Percentiles rank a stretch among this genome's conserved stretches.
phyloP scores from a whole-genome alignment of 92 coral and sea anemone species.

The Porites divaricata region DNA sequence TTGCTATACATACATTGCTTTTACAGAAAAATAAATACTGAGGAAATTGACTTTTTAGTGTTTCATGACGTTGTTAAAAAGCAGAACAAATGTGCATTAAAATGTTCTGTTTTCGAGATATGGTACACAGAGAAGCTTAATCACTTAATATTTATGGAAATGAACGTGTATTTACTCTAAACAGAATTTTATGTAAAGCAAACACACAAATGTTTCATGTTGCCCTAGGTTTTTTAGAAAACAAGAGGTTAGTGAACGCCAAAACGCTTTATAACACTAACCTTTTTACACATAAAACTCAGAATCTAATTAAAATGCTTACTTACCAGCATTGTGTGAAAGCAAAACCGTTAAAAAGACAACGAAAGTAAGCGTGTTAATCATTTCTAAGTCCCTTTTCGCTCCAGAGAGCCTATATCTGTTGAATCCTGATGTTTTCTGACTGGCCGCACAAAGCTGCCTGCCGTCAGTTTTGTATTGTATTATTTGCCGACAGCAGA shows the following conservation, averaged over 20 bases:
- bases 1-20: no score
- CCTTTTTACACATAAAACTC: background rate
- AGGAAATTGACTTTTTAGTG: no score
- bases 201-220: background rate
- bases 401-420: background rate
- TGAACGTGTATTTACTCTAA: background rate
- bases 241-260: no score
- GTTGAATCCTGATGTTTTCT: background rate
- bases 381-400: background rate
- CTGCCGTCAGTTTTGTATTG: conserved; percentile 1
- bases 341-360: background rate
- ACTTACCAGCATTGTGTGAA: conserved; percentile 19
- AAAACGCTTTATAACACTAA: background rate
- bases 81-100: background rate
- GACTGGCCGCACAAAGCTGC: conserved; percentile 14
- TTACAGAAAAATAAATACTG: no score
- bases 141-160: background rate
- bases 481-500: conserved; percentile 16
- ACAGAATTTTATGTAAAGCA: background rate
- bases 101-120: conserved; percentile 45
- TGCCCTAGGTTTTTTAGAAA: background rate
- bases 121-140: background rate
- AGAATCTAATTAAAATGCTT: background rate
- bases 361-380: background rate
- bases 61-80: no score